Percentiles rank a stretch among this genome's conserved stretches.
Evolutionary conservation across 2,888 invertebrate genomes (phyloP).

Genomic region (Dynastes hyllus): DNA sequence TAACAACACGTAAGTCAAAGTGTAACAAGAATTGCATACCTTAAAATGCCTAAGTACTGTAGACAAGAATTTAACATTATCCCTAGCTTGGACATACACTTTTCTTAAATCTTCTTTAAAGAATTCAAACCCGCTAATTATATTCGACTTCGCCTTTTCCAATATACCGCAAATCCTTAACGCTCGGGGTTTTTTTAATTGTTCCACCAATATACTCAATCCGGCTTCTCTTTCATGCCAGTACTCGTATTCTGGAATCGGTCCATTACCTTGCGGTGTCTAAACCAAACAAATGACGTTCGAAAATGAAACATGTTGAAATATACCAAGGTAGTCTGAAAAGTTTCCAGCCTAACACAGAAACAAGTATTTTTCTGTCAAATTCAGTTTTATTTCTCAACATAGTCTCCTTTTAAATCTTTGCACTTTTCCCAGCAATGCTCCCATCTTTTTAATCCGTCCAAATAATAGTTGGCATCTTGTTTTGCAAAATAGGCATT

Average conservation of each 20-base stretch:
- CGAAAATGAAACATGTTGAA: neutral
- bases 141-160: slow-evolving; percentile 73
- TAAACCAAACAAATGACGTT: slow-evolving; percentile 59
- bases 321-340: no score
- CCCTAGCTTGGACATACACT: slow-evolving; percentile 81
- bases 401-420: no score
- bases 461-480: no score
- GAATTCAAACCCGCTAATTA: slow-evolving; percentile 75
- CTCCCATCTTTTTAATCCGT: no score
- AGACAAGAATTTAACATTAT: slow-evolving; percentile 85
- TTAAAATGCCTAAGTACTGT: slow-evolving; percentile 84
- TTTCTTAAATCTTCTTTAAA: slow-evolving; percentile 78
- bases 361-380: no score
- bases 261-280: slow-evolving; percentile 82
- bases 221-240: slow-evolving; percentile 89
- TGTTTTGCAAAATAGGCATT: no score
- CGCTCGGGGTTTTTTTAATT: slow-evolving; percentile 83
- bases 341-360: no score
- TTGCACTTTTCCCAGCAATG: no score
- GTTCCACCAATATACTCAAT: slow-evolving; percentile 85
- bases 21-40: slow-evolving; percentile 64
- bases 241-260: slow-evolving; percentile 88
- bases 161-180: slow-evolving; percentile 77
- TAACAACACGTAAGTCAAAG: neutral
- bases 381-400: no score